These are phyloP conservation scores for Marronus borbonicus DNA, from an alignment of 2,888 invertebrate genomes.

Conservation along the genomic window DNA sequence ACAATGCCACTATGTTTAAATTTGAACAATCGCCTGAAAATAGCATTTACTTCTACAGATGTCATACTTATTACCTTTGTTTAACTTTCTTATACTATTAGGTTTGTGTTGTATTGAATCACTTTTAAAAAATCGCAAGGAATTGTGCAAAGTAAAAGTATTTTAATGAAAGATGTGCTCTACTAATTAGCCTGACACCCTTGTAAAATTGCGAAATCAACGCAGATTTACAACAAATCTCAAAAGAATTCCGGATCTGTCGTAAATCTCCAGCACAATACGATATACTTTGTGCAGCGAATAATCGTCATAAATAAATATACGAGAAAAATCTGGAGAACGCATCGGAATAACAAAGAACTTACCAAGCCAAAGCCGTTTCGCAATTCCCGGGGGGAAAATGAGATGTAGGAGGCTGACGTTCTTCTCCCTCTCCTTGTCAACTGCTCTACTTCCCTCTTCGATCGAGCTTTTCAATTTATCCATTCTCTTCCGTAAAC, in stretches of 20 bases:
- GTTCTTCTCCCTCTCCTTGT: slow-evolving; percentile 94
- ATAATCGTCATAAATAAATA: slow-evolving; percentile 11
- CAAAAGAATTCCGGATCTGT: not conserved
- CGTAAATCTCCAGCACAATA: not conserved
- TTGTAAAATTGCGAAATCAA: too few species aligned
- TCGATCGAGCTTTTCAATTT: slow-evolving; percentile 94
- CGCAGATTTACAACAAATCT: not conserved
- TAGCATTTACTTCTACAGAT: too few species aligned
- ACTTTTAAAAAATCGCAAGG: too few species aligned
- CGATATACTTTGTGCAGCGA: not conserved
- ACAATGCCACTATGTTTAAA: too few species aligned
- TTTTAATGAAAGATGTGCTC: too few species aligned
- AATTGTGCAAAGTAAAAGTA: too few species aligned
- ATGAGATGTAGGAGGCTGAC: slow-evolving; percentile 94
- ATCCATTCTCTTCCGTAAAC: slow-evolving; percentile 92
- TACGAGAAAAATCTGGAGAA: slow-evolving; percentile 6
- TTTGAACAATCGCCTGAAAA: too few species aligned
- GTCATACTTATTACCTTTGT: too few species aligned
- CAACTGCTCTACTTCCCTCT: slow-evolving; percentile 93
- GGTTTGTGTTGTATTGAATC: too few species aligned
- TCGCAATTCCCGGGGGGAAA: slow-evolving; percentile 95
- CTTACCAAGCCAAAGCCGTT: slow-evolving; percentile 93
- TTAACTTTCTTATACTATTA: too few species aligned
- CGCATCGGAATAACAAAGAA: slow-evolving; percentile 45
- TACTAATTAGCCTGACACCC: too few species aligned